These are phyloP conservation scores for Prunella himalayana DNA, from an alignment of 2,113 vertebrate genomes.

Conservation along the genomic window DNA sequence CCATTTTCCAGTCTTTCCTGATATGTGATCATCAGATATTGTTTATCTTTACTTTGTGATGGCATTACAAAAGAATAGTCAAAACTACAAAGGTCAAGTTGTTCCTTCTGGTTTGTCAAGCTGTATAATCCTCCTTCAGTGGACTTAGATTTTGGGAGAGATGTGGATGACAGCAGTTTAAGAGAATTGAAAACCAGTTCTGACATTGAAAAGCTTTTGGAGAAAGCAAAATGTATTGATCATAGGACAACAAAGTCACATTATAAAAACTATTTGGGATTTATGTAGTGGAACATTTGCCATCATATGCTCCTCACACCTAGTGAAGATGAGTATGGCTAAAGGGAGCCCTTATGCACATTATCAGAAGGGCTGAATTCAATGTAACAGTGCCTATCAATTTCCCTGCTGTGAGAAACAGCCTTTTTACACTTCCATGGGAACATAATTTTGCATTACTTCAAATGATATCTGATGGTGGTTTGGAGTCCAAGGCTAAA, in stretches of 20 bases:
- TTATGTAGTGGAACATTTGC: background rate
- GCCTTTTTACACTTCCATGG: background rate
- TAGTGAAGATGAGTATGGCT: background rate
- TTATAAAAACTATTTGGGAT: background rate
- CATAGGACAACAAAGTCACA: background rate
- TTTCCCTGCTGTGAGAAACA: background rate
- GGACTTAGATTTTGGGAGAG: background rate
- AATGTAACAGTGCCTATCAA: background rate
- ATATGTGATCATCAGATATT: background rate
- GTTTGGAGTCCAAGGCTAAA: background rate
- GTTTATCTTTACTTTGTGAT: background rate
- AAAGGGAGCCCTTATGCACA: background rate
- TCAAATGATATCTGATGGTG: background rate
- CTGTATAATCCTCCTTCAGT: background rate
- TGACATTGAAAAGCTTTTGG: background rate
- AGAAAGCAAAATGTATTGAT: background rate
- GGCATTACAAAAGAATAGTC: background rate
- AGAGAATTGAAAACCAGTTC: background rate
- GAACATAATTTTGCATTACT: background rate
- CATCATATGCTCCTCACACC: background rate
- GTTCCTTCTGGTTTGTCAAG: background rate
- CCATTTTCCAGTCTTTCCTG: background rate
- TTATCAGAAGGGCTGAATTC: background rate
- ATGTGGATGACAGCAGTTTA: background rate
- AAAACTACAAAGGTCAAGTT: conserved; percentile 17